Evolutionary conservation across 2,797 vertebrate genomes (phyloP).

Genomic region (Lycodopsis pacificus): DNA sequence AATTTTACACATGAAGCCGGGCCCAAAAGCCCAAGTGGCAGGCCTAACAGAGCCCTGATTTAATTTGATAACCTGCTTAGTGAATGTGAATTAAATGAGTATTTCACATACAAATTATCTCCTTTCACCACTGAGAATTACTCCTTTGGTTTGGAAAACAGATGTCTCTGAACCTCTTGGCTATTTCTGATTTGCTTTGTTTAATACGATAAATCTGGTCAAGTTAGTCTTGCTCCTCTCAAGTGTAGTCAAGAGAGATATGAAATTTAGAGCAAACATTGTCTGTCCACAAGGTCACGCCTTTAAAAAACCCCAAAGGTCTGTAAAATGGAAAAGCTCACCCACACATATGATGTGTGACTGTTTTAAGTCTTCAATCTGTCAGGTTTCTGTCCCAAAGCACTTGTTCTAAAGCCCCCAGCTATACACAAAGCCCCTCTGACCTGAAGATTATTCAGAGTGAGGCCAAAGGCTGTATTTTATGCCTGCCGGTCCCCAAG

Average conservation of each 20-base stretch:
- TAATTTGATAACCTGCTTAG: constrained; percentile 99
- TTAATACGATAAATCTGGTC: constrained; percentile 57
- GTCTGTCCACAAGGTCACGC: constrained; percentile 10
- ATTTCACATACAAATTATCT: constrained; percentile 88
- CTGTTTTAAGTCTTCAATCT: constrained; percentile 45
- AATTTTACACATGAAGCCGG: constrained; percentile 98
- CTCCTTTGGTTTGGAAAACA: constrained; percentile 65
- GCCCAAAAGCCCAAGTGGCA: constrained; percentile 92
- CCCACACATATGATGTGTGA: constrained; percentile 48
- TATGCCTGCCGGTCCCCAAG: constrained; percentile 67
- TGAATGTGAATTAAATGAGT: constrained; percentile 99
- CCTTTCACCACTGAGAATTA: constrained; percentile 70
- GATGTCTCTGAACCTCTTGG: constrained; percentile 60
- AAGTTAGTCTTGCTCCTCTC: constrained; percentile 37
- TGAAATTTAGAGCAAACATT: constrained; percentile 8
- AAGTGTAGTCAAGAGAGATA: constrained; percentile 21
- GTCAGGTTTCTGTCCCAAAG: constrained; percentile 52
- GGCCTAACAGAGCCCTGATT: constrained; percentile 93
- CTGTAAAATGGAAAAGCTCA: constrained; percentile 33
- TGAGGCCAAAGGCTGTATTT: constrained; percentile 74
- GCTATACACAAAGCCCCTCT: constrained; percentile 44
- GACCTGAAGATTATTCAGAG: constrained; percentile 74
- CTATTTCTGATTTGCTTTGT: constrained; percentile 65
- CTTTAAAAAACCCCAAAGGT: constrained; percentile 21
- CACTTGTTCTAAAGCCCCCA: constrained; percentile 54